These are phyloP conservation scores for Cabera pusaria DNA, from an alignment of 2,888 invertebrate genomes.

Conservation along the genomic window DNA sequence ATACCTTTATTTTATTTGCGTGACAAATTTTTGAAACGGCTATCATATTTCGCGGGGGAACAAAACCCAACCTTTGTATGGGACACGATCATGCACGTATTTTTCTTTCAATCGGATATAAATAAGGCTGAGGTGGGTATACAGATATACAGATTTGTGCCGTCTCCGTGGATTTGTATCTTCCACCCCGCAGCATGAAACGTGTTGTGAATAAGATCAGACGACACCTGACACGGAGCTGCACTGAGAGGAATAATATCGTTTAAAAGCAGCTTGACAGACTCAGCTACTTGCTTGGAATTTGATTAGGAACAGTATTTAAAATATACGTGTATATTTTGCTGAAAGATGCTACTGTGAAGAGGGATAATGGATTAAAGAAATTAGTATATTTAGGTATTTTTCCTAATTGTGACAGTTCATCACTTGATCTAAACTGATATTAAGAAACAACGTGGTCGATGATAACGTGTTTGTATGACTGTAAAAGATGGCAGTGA, in stretches of 20 bases:
- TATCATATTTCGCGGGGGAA: slow-evolving; percentile 23
- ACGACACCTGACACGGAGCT: slow-evolving; percentile 34
- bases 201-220: slow-evolving; percentile 68
- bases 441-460: no score
- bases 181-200: slow-evolving; percentile 64
- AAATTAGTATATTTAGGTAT: no score
- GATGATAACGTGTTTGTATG: no score
- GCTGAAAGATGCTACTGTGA: no score
- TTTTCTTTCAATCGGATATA: slow-evolving; percentile 67
- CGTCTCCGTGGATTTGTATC: slow-evolving; percentile 73
- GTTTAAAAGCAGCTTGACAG: slow-evolving; percentile 20
- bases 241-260: slow-evolving; percentile 20
- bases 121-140: slow-evolving; percentile 69
- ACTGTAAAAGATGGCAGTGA: no score
- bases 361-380: no score
- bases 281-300: slow-evolving; percentile 9
- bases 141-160: slow-evolving; percentile 68
- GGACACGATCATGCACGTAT: slow-evolving; percentile 54
- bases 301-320: slow-evolving; percentile 16
- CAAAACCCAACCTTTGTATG: slow-evolving; percentile 40
- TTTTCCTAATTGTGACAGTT: no score
- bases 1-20: slow-evolving; percentile 12
- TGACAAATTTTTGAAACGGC: slow-evolving; percentile 20
- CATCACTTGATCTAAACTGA: no score
- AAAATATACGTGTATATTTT: no score